Conservation (phyloP, 2,888 invertebrate genomes). For the Apotomis turbidana region DNA sequence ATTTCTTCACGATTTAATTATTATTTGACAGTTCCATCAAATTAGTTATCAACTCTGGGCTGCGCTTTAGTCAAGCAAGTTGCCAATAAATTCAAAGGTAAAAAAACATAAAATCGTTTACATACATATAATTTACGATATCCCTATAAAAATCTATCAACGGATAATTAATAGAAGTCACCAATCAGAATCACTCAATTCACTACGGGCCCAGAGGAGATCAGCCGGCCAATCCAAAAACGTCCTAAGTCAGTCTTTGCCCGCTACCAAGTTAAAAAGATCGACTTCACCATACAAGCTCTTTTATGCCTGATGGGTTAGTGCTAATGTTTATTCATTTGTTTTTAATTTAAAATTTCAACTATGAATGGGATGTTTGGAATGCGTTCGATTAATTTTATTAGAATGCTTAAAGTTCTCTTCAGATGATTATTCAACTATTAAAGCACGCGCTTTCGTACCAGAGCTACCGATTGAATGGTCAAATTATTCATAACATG, state of each 20-base stretch:
- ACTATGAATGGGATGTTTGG: conserved; percentile 30
- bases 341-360: conserved; percentile 48
- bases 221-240: background rate
- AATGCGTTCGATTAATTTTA: conserved; percentile 14
- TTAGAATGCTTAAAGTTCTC: conserved; percentile 1
- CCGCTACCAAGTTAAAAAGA: no score
- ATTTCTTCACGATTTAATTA: no score
- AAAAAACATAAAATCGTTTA: background rate
- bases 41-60: no score
- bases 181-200: conserved; percentile 55
- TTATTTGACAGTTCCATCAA: no score
- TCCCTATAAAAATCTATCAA: conserved; percentile 49
- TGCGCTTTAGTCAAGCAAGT: no score
- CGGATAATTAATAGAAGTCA: conserved; percentile 48
- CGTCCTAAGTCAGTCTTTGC: background rate
- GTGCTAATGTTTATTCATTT: conserved; percentile 56
- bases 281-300: no score
- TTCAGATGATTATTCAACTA: background rate
- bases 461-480: conserved; percentile 2
- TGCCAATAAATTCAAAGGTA: no score
- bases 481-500: background rate
- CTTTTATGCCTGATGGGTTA: conserved; percentile 45
- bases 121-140: background rate
- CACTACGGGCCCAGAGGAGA: conserved; percentile 51
- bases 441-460: background rate